phyloP scores from a whole-genome alignment of 2,888 invertebrate genomes.

The Poecilus cupreus region DNA sequence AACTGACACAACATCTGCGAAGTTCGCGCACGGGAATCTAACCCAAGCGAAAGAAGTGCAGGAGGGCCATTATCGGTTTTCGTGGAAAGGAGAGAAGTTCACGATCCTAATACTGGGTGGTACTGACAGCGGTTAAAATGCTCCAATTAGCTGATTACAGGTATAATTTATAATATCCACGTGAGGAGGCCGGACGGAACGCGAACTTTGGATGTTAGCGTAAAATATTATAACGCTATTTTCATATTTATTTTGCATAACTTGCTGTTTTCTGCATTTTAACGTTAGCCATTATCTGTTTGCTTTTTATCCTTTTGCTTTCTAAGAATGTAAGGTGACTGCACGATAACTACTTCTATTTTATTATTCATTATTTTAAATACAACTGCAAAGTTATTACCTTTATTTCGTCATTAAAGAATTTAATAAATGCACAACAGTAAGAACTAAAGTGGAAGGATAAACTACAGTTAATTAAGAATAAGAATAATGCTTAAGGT shows the following conservation, averaged over 20 bases:
- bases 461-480: too few relatives aligned
- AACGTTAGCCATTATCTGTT: constrained; percentile 4
- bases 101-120: constrained; percentile 53
- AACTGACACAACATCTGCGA: constrained; percentile 49
- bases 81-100: constrained; percentile 18
- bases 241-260: constrained; percentile 41
- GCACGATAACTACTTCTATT: neutral
- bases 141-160: constrained; percentile 57
- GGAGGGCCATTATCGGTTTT: constrained; percentile 8
- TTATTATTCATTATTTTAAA: too few relatives aligned
- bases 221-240: constrained; percentile 52
- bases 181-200: constrained; percentile 26
- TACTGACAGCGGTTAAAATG: constrained; percentile 56
- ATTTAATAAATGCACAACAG: too few relatives aligned
- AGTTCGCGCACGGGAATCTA: neutral
- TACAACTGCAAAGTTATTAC: too few relatives aligned
- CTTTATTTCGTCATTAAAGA: too few relatives aligned
- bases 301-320: neutral
- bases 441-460: too few relatives aligned
- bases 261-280: constrained; percentile 38
- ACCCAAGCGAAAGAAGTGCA: neutral
- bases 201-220: constrained; percentile 10
- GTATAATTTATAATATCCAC: constrained; percentile 55
- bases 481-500: too few relatives aligned
- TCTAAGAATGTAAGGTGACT: neutral